Conservation (phyloP, 2,113 vertebrate species). For the Procavia capensis region DNA sequence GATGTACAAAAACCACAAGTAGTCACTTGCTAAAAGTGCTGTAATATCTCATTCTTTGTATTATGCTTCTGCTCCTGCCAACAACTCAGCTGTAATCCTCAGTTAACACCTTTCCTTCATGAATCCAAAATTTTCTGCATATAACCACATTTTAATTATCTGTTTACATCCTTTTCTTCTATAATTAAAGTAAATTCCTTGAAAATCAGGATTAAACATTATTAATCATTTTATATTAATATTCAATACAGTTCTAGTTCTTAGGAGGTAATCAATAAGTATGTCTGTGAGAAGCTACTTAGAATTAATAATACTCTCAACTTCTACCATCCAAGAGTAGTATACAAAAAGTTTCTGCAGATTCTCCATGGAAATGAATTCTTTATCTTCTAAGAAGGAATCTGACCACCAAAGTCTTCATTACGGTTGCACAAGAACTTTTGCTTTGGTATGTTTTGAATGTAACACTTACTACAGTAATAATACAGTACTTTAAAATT, state of each 20-base stretch:
- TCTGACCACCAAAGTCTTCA: background rate
- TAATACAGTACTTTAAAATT: background rate
- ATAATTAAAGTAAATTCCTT: background rate
- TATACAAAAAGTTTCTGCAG: slow-evolving; percentile 1
- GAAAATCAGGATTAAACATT: background rate
- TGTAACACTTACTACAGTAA: background rate
- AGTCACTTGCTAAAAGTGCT: background rate
- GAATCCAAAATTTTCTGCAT: background rate
- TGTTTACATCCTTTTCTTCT: background rate
- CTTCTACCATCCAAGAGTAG: background rate
- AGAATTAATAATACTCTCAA: background rate
- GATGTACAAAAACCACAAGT: background rate
- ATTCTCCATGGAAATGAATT: background rate
- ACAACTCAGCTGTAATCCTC: background rate
- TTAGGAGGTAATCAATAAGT: background rate
- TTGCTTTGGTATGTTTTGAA: background rate
- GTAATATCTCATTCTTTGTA: background rate
- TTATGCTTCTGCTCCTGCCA: background rate
- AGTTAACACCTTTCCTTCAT: background rate
- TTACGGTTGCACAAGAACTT: background rate
- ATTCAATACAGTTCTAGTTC: background rate
- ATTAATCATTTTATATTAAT: background rate
- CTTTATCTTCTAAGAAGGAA: background rate
- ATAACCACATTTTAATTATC: background rate
- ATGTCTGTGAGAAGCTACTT: background rate